Evolutionary conservation across 2,888 invertebrate genomes (phyloP), one percentile per base, ranked within the genome.

Genomic region (Rhagonycha lutea): DNA sequence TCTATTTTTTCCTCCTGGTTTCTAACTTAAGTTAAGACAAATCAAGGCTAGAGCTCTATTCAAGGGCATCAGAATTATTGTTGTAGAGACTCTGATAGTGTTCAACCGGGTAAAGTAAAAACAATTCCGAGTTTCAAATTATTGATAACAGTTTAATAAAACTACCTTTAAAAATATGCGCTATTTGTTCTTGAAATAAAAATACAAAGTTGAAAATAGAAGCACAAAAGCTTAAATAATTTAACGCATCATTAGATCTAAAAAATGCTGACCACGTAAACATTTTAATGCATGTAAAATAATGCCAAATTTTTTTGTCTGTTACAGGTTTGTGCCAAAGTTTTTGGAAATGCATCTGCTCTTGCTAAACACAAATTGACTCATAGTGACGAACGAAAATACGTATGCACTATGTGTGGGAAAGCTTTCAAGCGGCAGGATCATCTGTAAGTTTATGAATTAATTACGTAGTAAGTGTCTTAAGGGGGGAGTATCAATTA

Each of bases 341-440:
- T 96, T 86, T 98, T 98, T 90, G 97, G 97, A 88, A 98, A 98
- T 89, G 97, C 98, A 82, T 98, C 98, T 84, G 98, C 98, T 79
- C 91, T 98, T 86, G 98, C 97, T 83, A 98, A 97, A 88, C 97
- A 97, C 91, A 98, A 98, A 89, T 91, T 98, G 88, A 98, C 98
- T 82, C 98, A 98, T 91, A 98, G 98, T 89, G 98, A 98, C 89
- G 98, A 98, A 88, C 91, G 98, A 84, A 97, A 97, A 88, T 98
- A 98, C 89, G 95, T 97, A 81, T 98, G 98, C 89, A 93, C 93
- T 86, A 95, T 98, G 88, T 98, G 98, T 89, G 94, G 96, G 80
- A 98, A 98, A 90, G 98, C 98, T 82, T 98, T 98, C 92, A 98
- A 98, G 90, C 92, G 98, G 87, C 98, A 98, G 90, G 98, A 98